A percentile compares a stretch with the other conserved stretches of the same genome.
These are phyloP conservation scores for Ametastegia equiseti DNA, from an alignment of 2,888 invertebrate genomes.

Conservation along the genomic window DNA sequence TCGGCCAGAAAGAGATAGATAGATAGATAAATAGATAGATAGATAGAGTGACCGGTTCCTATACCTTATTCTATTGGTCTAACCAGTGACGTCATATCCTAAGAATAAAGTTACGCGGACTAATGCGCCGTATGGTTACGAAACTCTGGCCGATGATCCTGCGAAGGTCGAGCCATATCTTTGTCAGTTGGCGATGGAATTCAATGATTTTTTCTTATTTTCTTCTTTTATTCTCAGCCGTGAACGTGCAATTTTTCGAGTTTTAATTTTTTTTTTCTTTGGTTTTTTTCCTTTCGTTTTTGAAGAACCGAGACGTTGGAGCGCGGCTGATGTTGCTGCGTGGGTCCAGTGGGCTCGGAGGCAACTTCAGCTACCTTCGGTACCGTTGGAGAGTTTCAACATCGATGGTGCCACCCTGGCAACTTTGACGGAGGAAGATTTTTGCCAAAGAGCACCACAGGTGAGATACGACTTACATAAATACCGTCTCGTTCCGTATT, in stretches of 20 bases:
- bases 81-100: conserved; percentile 68
- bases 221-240: too few species aligned
- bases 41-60: conserved; percentile 63
- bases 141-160: too few species aligned
- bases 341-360: conserved; percentile 94
- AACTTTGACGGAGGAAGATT: conserved; percentile 90
- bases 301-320: conserved; percentile 94
- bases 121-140: conserved; percentile 46
- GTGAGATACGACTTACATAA: conserved; percentile 76
- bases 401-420: conserved; percentile 89
- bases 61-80: conserved; percentile 64
- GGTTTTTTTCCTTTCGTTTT: conserved; percentile 52
- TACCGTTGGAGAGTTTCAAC: conserved; percentile 86
- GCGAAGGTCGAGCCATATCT: too few species aligned
- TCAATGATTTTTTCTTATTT: neutral
- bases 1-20: too few species aligned
- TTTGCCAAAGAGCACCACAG: conserved; percentile 89
- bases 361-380: conserved; percentile 87
- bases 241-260: too few species aligned
- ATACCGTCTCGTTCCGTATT: too few species aligned
- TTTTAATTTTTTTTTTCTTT: neutral
- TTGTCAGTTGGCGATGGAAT: too few species aligned
- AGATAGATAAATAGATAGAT: too few species aligned
- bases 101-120: conserved; percentile 66
- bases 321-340: conserved; percentile 88